Base-by-base conservation (phyloP, 2,888 invertebrate species). In the Crematogaster levior region DNA sequence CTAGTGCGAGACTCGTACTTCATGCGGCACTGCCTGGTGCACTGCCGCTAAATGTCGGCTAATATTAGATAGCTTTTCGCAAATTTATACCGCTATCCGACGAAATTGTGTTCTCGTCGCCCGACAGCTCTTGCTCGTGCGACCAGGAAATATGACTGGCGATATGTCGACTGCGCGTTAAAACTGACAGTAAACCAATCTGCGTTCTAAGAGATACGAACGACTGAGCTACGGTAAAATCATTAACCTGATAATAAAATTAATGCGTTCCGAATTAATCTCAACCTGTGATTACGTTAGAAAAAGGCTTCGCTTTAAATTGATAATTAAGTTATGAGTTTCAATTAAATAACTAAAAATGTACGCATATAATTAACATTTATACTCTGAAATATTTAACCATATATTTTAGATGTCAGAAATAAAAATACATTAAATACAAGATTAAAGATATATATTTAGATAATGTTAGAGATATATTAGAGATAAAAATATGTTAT, bases 1-100 rank as follows among this genome's bases (percentile, higher is more conserved):
- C 91, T 89, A 90, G 87, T 88, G 91, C 84, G 90, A 91, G 87
- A 86, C 85, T 85, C 87, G 84, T 90, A 89, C 88, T 88, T 86
- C 84, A 84, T 61, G 68, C 72, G 66, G 60, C 43, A 46, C 34
- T 56, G 43, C 37, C 58, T 18, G 60, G 0, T 27, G 27, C 60
- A 72, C 27, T 15, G 70, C 18, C 24, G 56, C 34, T 66, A 75
- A 75, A 75, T 21, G 30, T 43, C 53, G 68, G 66, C n/a, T 74
- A 77, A 77, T 43, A 43, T 40, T 79, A 70, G 27, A 77, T 70
- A n/a, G 21, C 70, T 79, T 30, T 46, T 70, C 34, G 70, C 43
- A 70, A 34, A 70, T 58, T 34, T 53, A 79, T 34, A 46, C 15
- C 18, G n/a, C 51, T 61, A 74, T 61, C 43, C 21, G 3, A 6